Percentiles rank a stretch among this genome's conserved stretches.
phyloP scores from a whole-genome alignment of 2,888 invertebrate genomes.

The Celastrina argiolus region DNA sequence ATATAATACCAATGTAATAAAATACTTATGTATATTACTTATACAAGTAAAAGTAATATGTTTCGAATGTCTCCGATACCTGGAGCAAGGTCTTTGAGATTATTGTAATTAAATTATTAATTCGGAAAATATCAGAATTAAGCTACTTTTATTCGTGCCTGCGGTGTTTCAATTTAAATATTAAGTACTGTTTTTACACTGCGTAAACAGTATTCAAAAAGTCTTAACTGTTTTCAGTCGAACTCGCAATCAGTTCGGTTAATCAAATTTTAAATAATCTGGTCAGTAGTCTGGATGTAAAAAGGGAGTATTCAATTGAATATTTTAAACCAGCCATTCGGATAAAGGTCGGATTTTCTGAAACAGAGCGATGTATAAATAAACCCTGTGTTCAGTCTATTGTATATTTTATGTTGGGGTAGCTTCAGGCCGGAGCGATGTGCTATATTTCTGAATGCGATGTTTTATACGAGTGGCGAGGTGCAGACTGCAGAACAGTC shows the following conservation, averaged over 20 bases:
- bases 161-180: too few species aligned
- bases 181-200: too few species aligned
- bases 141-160: too few species aligned
- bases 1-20: too few species aligned
- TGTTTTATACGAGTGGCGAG: background rate
- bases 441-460: slow-evolving; percentile 20
- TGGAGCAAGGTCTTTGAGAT: too few species aligned
- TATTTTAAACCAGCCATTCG: slow-evolving; percentile 24
- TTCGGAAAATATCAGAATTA: too few species aligned
- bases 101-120: too few species aligned
- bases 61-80: too few species aligned
- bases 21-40: too few species aligned
- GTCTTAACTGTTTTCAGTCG: background rate
- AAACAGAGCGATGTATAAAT: slow-evolving; percentile 27
- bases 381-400: slow-evolving; percentile 20
- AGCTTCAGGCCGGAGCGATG: background rate
- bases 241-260: background rate
- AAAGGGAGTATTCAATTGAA: slow-evolving; percentile 21
- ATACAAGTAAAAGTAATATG: too few species aligned
- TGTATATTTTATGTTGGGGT: slow-evolving; percentile 21
- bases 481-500: background rate
- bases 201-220: background rate
- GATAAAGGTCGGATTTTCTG: slow-evolving; percentile 30
- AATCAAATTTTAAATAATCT: slow-evolving; percentile 10
- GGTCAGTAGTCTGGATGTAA: slow-evolving; percentile 4